phyloP scores from a whole-genome alignment of 1,140 invertebrate species.

The Dinothrombium tinctorium region DNA sequence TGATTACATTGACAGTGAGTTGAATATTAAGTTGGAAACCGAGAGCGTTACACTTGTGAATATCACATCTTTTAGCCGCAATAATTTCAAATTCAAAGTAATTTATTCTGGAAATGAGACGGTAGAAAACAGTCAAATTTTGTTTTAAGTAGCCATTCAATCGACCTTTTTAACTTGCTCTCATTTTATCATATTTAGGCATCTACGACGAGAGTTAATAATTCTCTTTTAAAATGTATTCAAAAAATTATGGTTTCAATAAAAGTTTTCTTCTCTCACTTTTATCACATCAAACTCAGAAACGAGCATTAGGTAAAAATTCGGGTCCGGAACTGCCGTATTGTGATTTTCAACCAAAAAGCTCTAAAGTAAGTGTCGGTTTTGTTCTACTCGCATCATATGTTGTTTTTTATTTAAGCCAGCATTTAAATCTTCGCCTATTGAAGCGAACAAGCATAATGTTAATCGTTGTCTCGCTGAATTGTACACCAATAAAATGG shows the following conservation, averaged over 20 bases:
- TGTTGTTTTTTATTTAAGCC: no score
- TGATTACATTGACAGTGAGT: neutral
- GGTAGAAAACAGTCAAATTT: neutral
- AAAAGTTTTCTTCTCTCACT: neutral
- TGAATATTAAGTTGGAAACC: neutral
- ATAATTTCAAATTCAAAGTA: neutral
- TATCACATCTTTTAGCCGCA: neutral
- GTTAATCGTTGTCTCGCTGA: constrained; percentile 44
- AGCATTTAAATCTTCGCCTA: no score
- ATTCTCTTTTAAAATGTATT: no score
- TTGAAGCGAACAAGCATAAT: no score
- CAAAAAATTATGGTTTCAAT: no score
- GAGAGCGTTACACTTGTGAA: neutral
- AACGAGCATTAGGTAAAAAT: neutral
- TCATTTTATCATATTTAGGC: no score
- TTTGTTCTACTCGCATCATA: no score
- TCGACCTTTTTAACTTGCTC: no score
- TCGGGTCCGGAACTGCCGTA: no score
- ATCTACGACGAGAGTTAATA: no score
- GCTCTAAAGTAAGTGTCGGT: no score
- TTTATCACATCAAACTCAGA: neutral
- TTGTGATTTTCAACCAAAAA: no score
- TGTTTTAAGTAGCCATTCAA: neutral
- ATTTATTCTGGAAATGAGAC: neutral
- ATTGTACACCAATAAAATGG: constrained; percentile 55